Evolutionary conservation across 2,113 vertebrate species (phyloP).

Genomic region (Oncorhynchus nerka): DNA sequence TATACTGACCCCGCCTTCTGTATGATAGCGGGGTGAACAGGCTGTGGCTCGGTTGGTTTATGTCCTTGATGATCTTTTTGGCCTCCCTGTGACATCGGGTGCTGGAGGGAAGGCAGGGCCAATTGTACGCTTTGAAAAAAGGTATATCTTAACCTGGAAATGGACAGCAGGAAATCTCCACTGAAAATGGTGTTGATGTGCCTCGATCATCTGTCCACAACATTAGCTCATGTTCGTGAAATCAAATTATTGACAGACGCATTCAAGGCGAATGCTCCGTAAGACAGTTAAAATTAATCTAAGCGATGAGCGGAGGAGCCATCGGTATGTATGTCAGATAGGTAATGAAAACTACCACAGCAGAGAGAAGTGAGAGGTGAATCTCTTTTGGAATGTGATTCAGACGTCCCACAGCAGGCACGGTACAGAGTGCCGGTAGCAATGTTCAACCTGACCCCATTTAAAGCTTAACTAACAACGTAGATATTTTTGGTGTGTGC

Average conservation of each 20-base stretch:
- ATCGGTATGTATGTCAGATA: constrained; percentile 22
- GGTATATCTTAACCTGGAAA: constrained; percentile 25
- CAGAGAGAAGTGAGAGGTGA: constrained; percentile 20
- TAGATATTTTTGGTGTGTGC: constrained; percentile 44
- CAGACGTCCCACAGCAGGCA: constrained; percentile 35
- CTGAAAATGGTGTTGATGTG: constrained; percentile 14
- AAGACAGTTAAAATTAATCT: constrained; percentile 32
- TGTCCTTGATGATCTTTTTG: too few relatives aligned
- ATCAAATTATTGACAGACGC: constrained; percentile 23
- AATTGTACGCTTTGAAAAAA: constrained; percentile 7
- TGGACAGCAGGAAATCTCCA: constrained; percentile 15
- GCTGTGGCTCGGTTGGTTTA: too few relatives aligned
- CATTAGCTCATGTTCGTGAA: constrained; percentile 21
- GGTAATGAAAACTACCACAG: constrained; percentile 35
- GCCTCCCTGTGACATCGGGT: too few relatives aligned
- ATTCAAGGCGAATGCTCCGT: constrained; percentile 15
- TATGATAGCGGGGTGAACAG: too few relatives aligned
- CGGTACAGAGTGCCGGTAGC: constrained; percentile 41
- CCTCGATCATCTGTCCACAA: constrained; percentile 5
- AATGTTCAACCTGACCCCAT: constrained; percentile 46
- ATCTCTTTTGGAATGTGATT: constrained; percentile 33
- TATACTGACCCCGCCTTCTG: too few relatives aligned
- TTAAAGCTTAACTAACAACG: constrained; percentile 55
- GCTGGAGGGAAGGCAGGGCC: not conserved
- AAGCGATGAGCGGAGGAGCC: constrained; percentile 3